Base-by-base conservation (phyloP, 2,888 invertebrate genomes). In the Nomada hirtipes region DNA sequence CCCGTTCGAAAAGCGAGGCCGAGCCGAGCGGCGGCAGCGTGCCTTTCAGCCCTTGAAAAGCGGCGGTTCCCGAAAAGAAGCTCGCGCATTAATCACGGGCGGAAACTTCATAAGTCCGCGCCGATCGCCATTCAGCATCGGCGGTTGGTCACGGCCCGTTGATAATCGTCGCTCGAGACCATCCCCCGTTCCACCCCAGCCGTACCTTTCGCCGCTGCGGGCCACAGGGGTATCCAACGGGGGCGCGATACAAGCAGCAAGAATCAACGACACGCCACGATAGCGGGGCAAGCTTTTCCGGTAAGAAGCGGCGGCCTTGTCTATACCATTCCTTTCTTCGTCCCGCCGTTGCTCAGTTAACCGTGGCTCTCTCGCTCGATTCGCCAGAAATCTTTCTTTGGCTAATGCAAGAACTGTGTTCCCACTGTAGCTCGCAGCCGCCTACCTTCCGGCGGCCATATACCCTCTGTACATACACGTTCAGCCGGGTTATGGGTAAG, bases 351-450 rank as follows among this genome's bases (percentile, higher is more conserved):
- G 60, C 44, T 53, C 76, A 50, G 64, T 76, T 76, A 26, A 47
- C 72, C 53, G 47, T 7, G 47, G 47, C 23, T 57, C 72, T 20
- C 76, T 61, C 70, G 64, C 76, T 78, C 71, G 74, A 76, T 75
- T 89, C 89, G 86, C 87, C 90, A 89, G 91, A 90, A 92, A 92
- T 92, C 92, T 92, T 92, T 92, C 92, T 92, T 92, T 87, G 90
- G 88, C 91, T 92, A 92, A 92, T 92, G 92, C 92, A 91, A 92
- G 92, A 92, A 91, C 92, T 91, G 91, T 92, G 92, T 92, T 91
- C 87, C 82, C 82, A 86, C 83, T 88, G 88, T 88, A 85, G 79
- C 85, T 89, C 77, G 86, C 88, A 86, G 88, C 86, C 86, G 84
- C 85, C 86, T 83, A 85, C 86, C 86, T 86, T 86, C 88, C 87